Conservation (phyloP, 2,888 invertebrate species). For the Melinaea marsaeus region DNA sequence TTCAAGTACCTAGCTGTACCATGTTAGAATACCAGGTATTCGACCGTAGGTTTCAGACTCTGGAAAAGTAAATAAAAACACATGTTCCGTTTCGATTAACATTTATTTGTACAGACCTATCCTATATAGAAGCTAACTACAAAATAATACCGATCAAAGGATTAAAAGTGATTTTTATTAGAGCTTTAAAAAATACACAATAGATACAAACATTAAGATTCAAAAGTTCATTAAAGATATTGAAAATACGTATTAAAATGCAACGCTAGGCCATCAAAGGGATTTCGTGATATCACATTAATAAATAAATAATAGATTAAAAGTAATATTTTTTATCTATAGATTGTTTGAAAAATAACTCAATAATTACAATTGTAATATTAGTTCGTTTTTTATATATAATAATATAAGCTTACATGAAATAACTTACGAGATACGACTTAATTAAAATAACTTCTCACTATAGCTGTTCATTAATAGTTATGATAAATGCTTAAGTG, state of each 20-base stretch:
- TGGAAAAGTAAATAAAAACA: slow-evolving; percentile 31
- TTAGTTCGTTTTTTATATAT: no score
- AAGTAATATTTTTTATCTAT: no score
- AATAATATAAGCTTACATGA: no score
- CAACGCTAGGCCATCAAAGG: slow-evolving; percentile 6
- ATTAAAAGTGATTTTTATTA: slow-evolving; percentile 18
- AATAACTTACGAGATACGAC: no score
- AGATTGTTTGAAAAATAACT: no score
- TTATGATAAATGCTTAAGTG: no score
- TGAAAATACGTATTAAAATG: slow-evolving; percentile 2
- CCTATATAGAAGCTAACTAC: slow-evolving; percentile 58
- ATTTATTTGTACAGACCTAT: slow-evolving; percentile 67
- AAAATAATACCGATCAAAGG: slow-evolving; percentile 41
- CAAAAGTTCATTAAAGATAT: slow-evolving; percentile 4
- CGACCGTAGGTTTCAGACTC: not conserved
- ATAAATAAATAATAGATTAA: not conserved
- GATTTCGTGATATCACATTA: not conserved
- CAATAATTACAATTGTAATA: no score
- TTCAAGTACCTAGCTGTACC: no score
- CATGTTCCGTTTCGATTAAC: slow-evolving; percentile 51
- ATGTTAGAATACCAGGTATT: no score
- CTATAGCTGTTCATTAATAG: no score
- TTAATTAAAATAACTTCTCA: no score
- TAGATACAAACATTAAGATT: slow-evolving; percentile 4
- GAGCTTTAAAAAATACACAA: slow-evolving; percentile 15